Conservation (phyloP, 2,113 vertebrate genomes). For the Isurus oxyrinchus region DNA sequence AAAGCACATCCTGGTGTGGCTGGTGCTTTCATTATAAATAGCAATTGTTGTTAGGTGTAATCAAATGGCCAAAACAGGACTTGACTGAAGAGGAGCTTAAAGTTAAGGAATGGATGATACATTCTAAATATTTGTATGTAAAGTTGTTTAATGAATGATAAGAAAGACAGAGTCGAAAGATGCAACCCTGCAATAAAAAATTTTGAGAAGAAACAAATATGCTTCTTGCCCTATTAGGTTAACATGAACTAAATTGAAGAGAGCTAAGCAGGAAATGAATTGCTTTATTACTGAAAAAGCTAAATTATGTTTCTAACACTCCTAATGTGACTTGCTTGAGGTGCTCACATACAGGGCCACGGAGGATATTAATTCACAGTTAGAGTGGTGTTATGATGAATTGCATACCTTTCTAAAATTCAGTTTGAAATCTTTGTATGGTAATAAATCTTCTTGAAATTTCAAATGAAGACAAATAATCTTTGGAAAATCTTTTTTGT, state of each 20-base stretch:
- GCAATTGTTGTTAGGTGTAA: neutral
- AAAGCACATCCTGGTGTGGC: neutral
- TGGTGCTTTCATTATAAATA: neutral
- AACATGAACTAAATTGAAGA: neutral
- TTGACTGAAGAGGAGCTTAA: neutral
- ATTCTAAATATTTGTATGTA: neutral
- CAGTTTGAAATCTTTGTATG: neutral
- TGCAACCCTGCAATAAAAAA: neutral
- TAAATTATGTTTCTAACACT: constrained; percentile 12
- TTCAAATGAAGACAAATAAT: constrained; percentile 17
- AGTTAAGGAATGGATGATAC: neutral
- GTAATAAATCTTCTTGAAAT: constrained; percentile 23
- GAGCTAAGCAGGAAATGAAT: constrained; percentile 23
- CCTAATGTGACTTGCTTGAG: neutral
- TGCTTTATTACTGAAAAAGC: constrained; percentile 19
- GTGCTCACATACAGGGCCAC: neutral
- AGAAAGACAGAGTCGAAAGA: neutral
- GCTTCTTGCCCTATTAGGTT: neutral
- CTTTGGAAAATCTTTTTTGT: neutral
- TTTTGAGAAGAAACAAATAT: constrained; percentile 11
- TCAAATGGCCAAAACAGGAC: neutral
- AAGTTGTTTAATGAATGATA: neutral
- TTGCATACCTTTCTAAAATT: neutral
- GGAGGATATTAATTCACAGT: constrained; percentile 22
- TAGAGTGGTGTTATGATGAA: neutral